Evolutionary conservation across 2,113 vertebrate species (phyloP).

Genomic region (Genyomyrus donnyi): DNA sequence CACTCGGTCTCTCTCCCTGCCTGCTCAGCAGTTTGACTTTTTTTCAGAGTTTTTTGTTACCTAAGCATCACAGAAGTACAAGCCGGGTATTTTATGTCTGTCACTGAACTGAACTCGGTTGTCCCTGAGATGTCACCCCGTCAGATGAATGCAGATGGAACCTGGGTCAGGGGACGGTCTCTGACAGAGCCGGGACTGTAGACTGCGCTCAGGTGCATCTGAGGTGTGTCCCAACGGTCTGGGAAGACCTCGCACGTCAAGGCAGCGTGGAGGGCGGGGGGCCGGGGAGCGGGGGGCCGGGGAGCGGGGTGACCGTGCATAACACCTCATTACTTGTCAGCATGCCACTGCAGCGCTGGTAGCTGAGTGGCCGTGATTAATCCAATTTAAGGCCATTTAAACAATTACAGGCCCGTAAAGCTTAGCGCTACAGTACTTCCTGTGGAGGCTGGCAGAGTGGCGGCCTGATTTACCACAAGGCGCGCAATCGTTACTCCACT

Average conservation of each 20-base stretch:
- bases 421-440: slow-evolving; percentile 7
- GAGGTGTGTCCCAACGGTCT: not conserved
- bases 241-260: not conserved
- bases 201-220: not conserved
- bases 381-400: slow-evolving; percentile 21
- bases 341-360: not conserved
- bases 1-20: not conserved
- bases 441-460: not conserved
- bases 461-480: slow-evolving; percentile 1
- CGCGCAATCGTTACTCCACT: not conserved
- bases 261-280: not conserved
- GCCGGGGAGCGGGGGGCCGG: not conserved
- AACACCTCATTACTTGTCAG: slow-evolving; percentile 10
- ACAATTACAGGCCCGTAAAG: slow-evolving; percentile 15
- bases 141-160: not conserved
- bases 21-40: not conserved
- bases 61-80: not conserved
- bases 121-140: not conserved
- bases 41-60: not conserved
- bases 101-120: not conserved
- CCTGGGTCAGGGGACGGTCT: too few relatives aligned
- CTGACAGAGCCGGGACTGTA: not conserved
- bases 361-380: slow-evolving; percentile 8
- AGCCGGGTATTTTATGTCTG: not conserved
- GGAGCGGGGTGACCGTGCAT: not conserved